Percentiles rank a stretch among this genome's conserved stretches.
Conservation (phyloP, 2,113 vertebrate species). For the Psephotus haematonotus region DNA sequence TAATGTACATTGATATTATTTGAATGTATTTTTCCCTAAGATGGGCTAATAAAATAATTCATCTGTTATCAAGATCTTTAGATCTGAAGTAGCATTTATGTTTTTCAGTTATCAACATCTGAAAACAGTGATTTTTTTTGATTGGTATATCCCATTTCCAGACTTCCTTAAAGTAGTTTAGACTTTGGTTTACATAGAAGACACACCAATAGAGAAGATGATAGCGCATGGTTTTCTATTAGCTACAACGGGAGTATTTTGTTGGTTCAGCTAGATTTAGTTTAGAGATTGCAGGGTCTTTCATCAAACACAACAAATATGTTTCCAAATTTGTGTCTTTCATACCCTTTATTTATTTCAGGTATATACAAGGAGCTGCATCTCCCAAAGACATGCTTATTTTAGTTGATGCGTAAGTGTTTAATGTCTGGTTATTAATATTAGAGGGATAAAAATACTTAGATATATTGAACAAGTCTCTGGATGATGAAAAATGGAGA, state of each 20-base stretch:
- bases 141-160: background rate
- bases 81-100: background rate
- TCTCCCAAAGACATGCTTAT: slow-evolving; percentile 99
- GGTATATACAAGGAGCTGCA: slow-evolving; percentile 98
- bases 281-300: background rate
- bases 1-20: background rate
- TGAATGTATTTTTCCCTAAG: background rate
- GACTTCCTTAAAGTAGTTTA: background rate
- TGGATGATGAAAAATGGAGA: background rate
- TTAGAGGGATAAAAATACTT: background rate
- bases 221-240: background rate
- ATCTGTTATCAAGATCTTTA: background rate
- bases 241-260: background rate
- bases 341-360: slow-evolving; percentile 63
- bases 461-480: background rate
- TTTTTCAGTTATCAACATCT: background rate
- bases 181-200: background rate
- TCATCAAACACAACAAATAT: background rate
- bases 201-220: background rate
- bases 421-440: slow-evolving; percentile 17
- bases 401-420: slow-evolving; percentile 96
- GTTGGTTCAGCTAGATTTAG: background rate
- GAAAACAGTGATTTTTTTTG: background rate
- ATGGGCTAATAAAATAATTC: background rate
- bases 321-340: background rate